Evolutionary conservation across 2,113 vertebrate species (phyloP), one percentile per base, ranked within the genome.

Genomic region (western clawed frog (Xenopus tropicalis)): DNA sequence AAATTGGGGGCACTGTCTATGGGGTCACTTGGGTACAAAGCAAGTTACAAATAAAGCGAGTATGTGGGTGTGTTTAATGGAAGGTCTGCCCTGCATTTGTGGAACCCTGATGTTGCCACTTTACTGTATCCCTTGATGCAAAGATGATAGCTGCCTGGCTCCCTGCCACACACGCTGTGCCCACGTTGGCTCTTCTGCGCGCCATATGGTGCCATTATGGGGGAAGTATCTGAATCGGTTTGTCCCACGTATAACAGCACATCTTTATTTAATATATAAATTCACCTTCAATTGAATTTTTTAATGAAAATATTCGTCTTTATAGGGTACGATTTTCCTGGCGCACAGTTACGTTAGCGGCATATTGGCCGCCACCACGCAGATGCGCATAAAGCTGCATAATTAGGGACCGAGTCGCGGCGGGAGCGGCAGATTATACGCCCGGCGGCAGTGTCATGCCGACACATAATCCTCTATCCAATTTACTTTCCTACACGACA

Each of bases 361-460:
- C 6, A 37, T 37, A 6, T 6, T 64, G 70, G 59, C 19, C 46
- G 21, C 16, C 22, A 16, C 57, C 57, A 44, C 59, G 67, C 42
- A 69, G 68, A 56, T 59, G 61, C 24, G 20, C 48, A 64, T 72
- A 72, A 37, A 62, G 51, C 23, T 62, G 25, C 24, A 64, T 72
- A 20, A 23, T 65, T 72, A 72, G 64, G 29, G 3, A 29, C 64
- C 19, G 46, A 16, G 58, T 71, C n/a, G 23, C 11, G n/a, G 54
- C 1, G 52, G 19, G 52, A 54, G 16, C 8, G 14, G 21, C 20
- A 23, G 57, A 59, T 24, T 13, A 59, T 7, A 59, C 5, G 16
- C 57, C 22, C 14, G 22, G 57, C 23, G 16, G 22, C 22, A 17
- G 22, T 23, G 22, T 59, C 57, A 22, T 12, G 14, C 21, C 20